Percentiles rank a stretch among this genome's conserved stretches.
phyloP scores from a whole-genome alignment of 2,888 invertebrate genomes.

The Escarpia spicata region DNA sequence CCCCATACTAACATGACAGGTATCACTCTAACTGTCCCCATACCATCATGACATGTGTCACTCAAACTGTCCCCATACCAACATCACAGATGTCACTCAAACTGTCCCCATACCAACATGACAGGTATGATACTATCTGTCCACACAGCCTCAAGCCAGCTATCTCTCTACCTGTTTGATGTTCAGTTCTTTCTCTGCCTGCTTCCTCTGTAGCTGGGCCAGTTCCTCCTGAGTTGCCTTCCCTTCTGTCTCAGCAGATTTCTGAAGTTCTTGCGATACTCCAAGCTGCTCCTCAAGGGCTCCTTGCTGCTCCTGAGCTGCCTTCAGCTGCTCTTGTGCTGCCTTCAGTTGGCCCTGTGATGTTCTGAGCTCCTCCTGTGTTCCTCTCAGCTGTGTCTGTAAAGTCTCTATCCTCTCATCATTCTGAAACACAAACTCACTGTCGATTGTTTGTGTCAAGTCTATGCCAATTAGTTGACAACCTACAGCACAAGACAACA shows the following conservation, averaged over 20 bases:
- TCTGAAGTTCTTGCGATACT: neutral
- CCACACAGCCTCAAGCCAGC: neutral
- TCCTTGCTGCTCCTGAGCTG: neutral
- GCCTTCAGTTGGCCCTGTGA: neutral
- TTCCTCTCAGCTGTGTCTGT: neutral
- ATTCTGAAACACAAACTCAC: constrained; percentile 1
- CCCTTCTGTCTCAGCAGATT: neutral
- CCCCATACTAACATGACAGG: too few relatives aligned
- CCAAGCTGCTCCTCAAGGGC: neutral
- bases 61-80: too few relatives aligned
- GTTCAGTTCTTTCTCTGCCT: constrained; percentile 40
- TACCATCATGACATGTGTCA: too few relatives aligned
- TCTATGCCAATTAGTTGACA: neutral
- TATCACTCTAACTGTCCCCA: too few relatives aligned
- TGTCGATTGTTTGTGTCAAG: neutral
- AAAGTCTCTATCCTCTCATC: neutral
- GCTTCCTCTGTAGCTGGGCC: constrained; percentile 39
- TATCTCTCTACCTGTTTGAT: constrained; percentile 30
- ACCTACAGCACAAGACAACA: neutral
- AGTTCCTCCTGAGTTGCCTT: constrained; percentile 37
- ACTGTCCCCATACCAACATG: neutral
- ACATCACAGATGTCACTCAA: too few relatives aligned
- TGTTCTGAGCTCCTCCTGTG: neutral
- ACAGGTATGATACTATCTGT: neutral
- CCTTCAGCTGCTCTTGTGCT: neutral